Evolutionary conservation across 2,888 invertebrate species (phyloP).

Genomic region (Corbicula japonica): DNA sequence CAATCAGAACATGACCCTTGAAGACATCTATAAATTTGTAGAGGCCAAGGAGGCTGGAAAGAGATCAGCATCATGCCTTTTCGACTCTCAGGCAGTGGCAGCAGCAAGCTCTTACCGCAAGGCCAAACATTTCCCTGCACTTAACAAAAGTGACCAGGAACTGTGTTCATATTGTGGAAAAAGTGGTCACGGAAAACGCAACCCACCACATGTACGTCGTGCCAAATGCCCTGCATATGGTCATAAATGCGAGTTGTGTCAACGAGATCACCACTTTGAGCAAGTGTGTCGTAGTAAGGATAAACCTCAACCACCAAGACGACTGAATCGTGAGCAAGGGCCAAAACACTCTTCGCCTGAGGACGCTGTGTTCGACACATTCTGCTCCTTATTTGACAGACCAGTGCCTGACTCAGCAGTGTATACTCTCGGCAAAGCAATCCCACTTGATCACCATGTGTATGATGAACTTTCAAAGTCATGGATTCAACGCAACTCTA

Average conservation of each 20-base stretch:
- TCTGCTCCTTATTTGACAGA: slow-evolving; percentile 44
- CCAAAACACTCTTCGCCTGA: neutral
- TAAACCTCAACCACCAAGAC: slow-evolving; percentile 14
- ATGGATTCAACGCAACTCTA: slow-evolving; percentile 52
- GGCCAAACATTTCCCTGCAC: no score
- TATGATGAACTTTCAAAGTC: slow-evolving; percentile 58
- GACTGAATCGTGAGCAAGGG: no score
- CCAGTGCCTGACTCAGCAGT: neutral
- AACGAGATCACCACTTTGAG: slow-evolving; percentile 54
- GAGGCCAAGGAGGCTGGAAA: no score
- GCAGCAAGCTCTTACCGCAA: no score
- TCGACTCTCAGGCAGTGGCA: no score
- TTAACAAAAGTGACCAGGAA: no score
- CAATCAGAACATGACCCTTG: no score
- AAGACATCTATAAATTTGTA: no score
- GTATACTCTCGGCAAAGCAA: neutral
- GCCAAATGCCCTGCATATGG: slow-evolving; percentile 64
- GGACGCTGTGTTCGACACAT: slow-evolving; percentile 49
- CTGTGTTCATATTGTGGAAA: slow-evolving; percentile 68
- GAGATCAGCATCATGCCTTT: no score
- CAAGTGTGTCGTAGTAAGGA: slow-evolving; percentile 59
- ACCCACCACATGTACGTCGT: slow-evolving; percentile 35
- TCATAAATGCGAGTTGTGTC: slow-evolving; percentile 62
- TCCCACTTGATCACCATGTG: slow-evolving; percentile 67
- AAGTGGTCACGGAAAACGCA: slow-evolving; percentile 63